These are phyloP conservation scores for Anastrepha obliqua DNA, from an alignment of 1,140 invertebrate species.

Conservation along the genomic window DNA sequence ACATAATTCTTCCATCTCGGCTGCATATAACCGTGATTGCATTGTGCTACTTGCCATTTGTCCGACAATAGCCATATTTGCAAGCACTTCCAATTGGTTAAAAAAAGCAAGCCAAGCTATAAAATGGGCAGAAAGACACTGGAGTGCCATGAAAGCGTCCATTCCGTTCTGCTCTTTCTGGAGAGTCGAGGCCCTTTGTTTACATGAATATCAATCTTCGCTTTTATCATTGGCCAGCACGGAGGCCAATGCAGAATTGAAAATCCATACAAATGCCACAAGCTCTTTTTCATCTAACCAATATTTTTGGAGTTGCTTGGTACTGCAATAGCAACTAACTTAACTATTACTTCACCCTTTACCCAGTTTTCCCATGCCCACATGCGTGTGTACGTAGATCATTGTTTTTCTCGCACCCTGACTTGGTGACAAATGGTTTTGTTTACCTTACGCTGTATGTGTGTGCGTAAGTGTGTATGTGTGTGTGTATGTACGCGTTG, in stretches of 20 bases:
- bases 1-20: neutral
- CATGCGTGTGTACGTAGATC: neutral
- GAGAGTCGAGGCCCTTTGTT: neutral
- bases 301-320: conserved; percentile 25
- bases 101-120: neutral
- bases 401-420: conserved; percentile 6
- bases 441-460: neutral
- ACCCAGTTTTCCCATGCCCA: neutral
- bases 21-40: neutral
- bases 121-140: neutral
- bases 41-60: neutral
- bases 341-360: neutral
- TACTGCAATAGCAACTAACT: conserved; percentile 9
- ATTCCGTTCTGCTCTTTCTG: neutral
- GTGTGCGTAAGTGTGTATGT: neutral
- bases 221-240: neutral
- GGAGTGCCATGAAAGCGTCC: neutral
- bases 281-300: neutral
- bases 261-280: conserved; percentile 37
- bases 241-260: neutral
- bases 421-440: conserved; percentile 44
- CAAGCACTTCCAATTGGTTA: neutral
- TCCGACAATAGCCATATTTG: neutral
- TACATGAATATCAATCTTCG: neutral
- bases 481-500: neutral